These are phyloP conservation scores for Drosophila tsacasi DNA, from an alignment of 1,140 invertebrate genomes.

Conservation along the genomic window DNA sequence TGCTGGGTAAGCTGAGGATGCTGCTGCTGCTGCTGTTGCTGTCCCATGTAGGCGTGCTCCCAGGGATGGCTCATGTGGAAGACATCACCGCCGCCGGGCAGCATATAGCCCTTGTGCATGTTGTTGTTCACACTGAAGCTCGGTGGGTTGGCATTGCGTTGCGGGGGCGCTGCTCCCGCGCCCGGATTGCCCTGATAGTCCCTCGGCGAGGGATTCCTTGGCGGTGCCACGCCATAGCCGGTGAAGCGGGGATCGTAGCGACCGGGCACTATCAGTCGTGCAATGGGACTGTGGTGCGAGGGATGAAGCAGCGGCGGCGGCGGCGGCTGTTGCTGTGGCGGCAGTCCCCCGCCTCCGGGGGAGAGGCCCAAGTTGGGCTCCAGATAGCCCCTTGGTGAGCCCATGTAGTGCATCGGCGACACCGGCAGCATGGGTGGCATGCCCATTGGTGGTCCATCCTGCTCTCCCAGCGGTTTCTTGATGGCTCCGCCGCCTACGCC, in stretches of 20 bases:
- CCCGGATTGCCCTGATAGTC: constrained; percentile 39
- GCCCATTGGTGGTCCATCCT: constrained; percentile 27
- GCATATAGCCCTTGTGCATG: constrained; percentile 42
- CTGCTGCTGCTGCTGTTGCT: constrained; percentile 35
- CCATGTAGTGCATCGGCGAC: constrained; percentile 70
- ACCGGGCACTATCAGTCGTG: constrained; percentile 53
- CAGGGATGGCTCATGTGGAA: constrained; percentile 35
- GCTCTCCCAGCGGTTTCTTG: constrained; percentile 54
- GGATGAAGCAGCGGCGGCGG: constrained; percentile 26
- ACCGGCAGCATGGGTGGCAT: constrained; percentile 54
- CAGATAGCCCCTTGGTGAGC: constrained; percentile 50
- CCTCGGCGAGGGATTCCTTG: constrained; percentile 38
- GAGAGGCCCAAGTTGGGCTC: constrained; percentile 44
- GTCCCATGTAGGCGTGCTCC: constrained; percentile 38
- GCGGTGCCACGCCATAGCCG: constrained; percentile 41
- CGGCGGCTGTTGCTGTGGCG: constrained; percentile 38
- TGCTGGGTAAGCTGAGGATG: constrained; percentile 50
- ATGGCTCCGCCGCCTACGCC: constrained; percentile 24
- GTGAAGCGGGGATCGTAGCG: constrained; percentile 60
- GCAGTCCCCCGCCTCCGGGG: constrained; percentile 12
- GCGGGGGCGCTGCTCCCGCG: constrained; percentile 20
- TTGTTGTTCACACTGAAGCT: constrained; percentile 58
- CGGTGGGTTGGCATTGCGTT: constrained; percentile 72
- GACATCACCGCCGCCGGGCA: constrained; percentile 23
- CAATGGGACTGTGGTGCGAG: constrained; percentile 64